phyloP scores from a whole-genome alignment of 2,113 vertebrate species.

The Lagopus muta region DNA sequence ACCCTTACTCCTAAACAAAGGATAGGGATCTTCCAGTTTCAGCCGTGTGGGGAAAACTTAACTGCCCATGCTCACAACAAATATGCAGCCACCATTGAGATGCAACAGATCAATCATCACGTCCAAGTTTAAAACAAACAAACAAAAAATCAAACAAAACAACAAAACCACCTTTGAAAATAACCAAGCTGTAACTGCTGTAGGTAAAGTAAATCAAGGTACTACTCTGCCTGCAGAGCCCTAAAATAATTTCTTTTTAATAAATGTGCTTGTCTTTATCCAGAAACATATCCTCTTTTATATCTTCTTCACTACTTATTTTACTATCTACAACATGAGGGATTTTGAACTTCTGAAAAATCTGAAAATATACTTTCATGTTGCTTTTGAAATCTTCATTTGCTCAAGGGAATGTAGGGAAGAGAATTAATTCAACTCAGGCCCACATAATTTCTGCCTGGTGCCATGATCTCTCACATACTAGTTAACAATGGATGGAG shows the following conservation, averaged over 20 bases:
- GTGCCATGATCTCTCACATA: conserved; percentile 5
- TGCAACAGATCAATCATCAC: neutral
- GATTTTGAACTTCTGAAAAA: neutral
- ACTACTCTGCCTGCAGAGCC: neutral
- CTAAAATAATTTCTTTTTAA: neutral
- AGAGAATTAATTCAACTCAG: conserved; percentile 32
- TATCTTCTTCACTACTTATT: neutral
- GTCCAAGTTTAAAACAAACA: neutral
- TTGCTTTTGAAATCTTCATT: conserved; percentile 23
- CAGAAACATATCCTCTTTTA: neutral
- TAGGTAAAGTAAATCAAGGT: neutral
- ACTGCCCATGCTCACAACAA: neutral
- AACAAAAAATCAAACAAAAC: neutral
- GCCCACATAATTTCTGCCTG: neutral
- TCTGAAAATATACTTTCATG: neutral
- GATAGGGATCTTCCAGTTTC: neutral
- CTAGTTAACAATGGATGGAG: neutral
- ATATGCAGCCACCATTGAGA: neutral
- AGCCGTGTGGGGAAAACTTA: neutral
- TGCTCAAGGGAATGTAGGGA: conserved; percentile 13
- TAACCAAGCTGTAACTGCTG: neutral
- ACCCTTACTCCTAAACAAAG: neutral
- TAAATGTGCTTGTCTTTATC: neutral
- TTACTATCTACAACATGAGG: neutral
- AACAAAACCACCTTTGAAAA: neutral